A percentile compares a stretch with the other conserved stretches of the same genome.
Conservation (phyloP, 2,113 vertebrate species). For the Ariopsis seemanni region DNA sequence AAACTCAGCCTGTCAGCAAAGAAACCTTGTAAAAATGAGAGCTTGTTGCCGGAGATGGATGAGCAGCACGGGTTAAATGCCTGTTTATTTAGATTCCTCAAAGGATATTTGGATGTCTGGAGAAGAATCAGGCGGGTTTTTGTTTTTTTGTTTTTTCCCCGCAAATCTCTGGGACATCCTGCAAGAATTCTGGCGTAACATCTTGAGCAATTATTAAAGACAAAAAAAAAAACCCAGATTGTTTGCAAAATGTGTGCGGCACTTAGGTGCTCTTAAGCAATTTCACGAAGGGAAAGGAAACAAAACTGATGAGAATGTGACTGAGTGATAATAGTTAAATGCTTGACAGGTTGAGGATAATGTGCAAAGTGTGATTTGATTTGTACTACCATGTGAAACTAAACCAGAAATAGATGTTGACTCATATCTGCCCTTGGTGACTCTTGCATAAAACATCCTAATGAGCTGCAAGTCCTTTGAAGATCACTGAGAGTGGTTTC, state of each 20-base stretch:
- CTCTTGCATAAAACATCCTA: conserved; percentile 37
- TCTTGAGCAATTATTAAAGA: neutral
- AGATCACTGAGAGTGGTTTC: conserved; percentile 12
- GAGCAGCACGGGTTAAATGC: neutral
- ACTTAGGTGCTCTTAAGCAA: neutral
- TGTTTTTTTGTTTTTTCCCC: neutral
- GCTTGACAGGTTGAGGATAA: conserved; percentile 45
- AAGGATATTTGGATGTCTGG: neutral
- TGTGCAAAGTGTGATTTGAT: conserved; percentile 51
- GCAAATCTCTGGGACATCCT: neutral
- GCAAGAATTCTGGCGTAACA: neutral
- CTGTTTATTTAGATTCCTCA: neutral
- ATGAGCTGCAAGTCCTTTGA: conserved; percentile 28
- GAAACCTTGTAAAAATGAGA: neutral
- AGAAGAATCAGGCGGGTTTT: neutral
- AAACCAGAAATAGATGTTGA: conserved; percentile 50
- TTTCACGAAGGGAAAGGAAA: neutral
- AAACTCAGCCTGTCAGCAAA: neutral
- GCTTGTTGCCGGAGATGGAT: neutral
- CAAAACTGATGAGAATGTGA: conserved; percentile 9
- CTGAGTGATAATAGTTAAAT: conserved; percentile 36
- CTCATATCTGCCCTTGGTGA: conserved; percentile 40
- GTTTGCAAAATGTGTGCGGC: neutral
- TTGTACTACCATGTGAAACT: conserved; percentile 47
- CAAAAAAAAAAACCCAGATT: neutral